Conservation (phyloP, 2,113 vertebrate species). For the Anolis carolinensis region DNA sequence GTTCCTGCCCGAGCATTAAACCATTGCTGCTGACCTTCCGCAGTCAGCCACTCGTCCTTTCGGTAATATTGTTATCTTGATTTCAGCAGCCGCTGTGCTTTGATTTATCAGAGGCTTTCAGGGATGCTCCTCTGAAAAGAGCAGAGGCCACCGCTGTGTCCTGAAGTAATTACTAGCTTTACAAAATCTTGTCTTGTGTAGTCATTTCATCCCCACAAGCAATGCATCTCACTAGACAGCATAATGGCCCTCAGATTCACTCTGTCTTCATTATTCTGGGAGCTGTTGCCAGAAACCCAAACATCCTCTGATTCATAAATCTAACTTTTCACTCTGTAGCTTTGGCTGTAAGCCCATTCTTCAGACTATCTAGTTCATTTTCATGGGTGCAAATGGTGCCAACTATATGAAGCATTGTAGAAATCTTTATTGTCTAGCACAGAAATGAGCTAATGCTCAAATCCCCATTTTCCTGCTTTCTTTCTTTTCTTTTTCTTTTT, state of each 20-base stretch:
- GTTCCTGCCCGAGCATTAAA: background rate
- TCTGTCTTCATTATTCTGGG: conserved; percentile 22
- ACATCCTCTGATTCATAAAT: conserved; percentile 14
- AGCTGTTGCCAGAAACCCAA: conserved; percentile 9
- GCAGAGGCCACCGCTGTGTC: conserved; percentile 18
- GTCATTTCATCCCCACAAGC: conserved; percentile 10
- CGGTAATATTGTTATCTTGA: conserved; percentile 22
- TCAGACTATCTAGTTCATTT: background rate
- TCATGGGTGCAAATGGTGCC: background rate
- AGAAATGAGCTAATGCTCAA: background rate
- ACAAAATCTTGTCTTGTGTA: conserved; percentile 13
- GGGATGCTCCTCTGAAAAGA: conserved; percentile 4
- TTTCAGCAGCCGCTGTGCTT: conserved; percentile 13
- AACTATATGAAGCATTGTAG: background rate
- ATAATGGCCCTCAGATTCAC: background rate
- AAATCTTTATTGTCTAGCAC: background rate
- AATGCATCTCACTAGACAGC: background rate
- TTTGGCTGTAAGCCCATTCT: background rate
- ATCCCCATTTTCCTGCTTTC: background rate
- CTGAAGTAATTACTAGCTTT: conserved; percentile 32
- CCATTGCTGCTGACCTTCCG: conserved; percentile 18
- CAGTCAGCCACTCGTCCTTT: conserved; percentile 13
- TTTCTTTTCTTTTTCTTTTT: too few species aligned
- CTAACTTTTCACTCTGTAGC: background rate
- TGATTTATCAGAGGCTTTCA: conserved; percentile 15